phyloP scores from a whole-genome alignment of 2,113 vertebrate genomes.

The Xiphophorus hellerii region DNA sequence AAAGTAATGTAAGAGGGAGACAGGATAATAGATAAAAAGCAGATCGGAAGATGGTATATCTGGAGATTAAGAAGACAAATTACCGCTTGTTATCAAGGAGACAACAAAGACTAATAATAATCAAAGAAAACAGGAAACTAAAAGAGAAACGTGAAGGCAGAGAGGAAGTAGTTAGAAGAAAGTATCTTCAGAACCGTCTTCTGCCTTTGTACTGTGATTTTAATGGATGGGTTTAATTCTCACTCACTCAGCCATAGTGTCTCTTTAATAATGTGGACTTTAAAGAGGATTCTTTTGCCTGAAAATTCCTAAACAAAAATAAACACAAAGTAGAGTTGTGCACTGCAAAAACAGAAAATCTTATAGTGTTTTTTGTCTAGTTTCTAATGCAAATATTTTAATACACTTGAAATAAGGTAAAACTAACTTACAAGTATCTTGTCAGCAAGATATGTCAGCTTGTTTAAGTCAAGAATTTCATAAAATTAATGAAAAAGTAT shows the following conservation, averaged over 20 bases:
- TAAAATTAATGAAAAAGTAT: too few relatives aligned
- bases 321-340: too few relatives aligned
- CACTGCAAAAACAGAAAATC: too few relatives aligned
- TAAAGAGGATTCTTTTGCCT: background rate
- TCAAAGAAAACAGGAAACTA: background rate
- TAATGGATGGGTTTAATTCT: conserved; percentile 8
- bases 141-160: background rate
- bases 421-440: too few relatives aligned
- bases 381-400: too few relatives aligned
- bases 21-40: background rate
- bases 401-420: too few relatives aligned
- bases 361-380: too few relatives aligned
- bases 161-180: background rate
- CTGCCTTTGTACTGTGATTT: background rate
- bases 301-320: background rate
- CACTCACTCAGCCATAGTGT: background rate
- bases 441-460: too few relatives aligned
- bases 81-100: background rate
- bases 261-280: background rate
- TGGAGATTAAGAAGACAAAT: background rate
- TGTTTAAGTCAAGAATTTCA: too few relatives aligned
- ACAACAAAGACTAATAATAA: background rate
- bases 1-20: background rate
- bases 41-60: background rate
- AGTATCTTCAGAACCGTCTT: background rate